Conservation (phyloP, 2,797 vertebrate species). For the Diceros bicornis region DNA sequence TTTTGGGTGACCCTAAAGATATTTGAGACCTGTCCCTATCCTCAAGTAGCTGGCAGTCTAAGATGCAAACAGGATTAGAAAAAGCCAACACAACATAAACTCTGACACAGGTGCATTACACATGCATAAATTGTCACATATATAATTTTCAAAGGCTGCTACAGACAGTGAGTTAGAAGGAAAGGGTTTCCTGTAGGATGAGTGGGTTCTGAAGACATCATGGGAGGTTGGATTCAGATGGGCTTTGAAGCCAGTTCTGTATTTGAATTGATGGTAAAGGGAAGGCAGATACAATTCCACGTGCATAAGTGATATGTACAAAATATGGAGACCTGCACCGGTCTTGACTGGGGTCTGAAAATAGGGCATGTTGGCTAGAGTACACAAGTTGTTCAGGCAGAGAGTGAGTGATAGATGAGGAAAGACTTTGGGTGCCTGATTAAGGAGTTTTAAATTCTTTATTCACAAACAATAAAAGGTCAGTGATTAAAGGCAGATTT, state of each 20-base stretch:
- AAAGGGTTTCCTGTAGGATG: neutral
- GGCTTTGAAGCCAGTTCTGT: neutral
- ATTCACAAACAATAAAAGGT: neutral
- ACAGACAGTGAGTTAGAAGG: neutral
- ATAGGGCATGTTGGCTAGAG: rapidly evolving
- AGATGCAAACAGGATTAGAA: neutral
- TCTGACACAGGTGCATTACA: neutral
- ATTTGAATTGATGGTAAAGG: neutral
- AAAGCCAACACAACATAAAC: neutral
- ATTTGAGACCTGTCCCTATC: neutral
- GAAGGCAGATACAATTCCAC: neutral
- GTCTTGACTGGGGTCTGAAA: neutral
- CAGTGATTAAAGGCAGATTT: neutral
- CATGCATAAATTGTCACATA: neutral
- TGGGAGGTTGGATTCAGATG: neutral
- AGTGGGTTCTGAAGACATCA: neutral
- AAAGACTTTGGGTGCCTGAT: neutral
- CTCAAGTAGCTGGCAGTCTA: neutral
- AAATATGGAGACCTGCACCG: neutral
- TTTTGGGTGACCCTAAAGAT: neutral
- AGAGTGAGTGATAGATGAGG: neutral
- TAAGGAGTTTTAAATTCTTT: neutral
- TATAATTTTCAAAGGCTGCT: neutral
- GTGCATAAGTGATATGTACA: neutral
- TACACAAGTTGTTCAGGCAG: neutral